Evolutionary conservation across 2,797 vertebrate genomes (phyloP).

Genomic region (Onychomys leucogaster): DNA sequence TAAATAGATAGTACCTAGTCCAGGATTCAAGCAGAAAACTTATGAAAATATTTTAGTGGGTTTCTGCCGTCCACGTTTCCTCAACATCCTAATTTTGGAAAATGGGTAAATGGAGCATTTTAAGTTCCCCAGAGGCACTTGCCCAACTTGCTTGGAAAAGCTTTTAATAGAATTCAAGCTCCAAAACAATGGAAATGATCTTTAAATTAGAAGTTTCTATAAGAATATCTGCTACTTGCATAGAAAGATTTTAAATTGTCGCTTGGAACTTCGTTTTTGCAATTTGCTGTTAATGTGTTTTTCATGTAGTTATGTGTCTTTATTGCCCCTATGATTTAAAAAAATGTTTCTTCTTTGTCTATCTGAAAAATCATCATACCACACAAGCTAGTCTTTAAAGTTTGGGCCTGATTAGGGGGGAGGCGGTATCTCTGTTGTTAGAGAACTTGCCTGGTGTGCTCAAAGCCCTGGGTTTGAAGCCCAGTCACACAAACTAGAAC

Average conservation of each 20-base stretch:
- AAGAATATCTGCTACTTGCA: slow-evolving; percentile 9
- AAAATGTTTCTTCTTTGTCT: slow-evolving; percentile 17
- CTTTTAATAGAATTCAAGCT: slow-evolving; percentile 21
- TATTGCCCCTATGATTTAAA: neutral
- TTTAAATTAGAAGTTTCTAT: slow-evolving; percentile 49
- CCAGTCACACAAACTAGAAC: neutral
- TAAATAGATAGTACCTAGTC: neutral
- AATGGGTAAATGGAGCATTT: slow-evolving; percentile 1
- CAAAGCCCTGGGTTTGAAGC: neutral
- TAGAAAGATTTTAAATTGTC: slow-evolving; percentile 38
- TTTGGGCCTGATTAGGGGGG: neutral
- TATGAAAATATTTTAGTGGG: slow-evolving; percentile 46
- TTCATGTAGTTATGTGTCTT: neutral
- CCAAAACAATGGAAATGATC: neutral
- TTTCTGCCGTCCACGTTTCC: slow-evolving; percentile 20
- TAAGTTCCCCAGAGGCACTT: slow-evolving; percentile 18
- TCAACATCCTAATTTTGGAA: neutral
- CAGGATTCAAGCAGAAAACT: neutral
- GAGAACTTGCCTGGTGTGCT: neutral
- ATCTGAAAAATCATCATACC: slow-evolving; percentile 28
- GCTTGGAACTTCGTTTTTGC: neutral
- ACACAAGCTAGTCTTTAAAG: neutral
- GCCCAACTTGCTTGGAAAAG: neutral
- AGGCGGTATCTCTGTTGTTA: neutral
- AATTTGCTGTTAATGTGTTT: slow-evolving; percentile 3